Evolutionary conservation across 2,797 vertebrate species (phyloP).

Genomic region (Pangasius djambal): DNA sequence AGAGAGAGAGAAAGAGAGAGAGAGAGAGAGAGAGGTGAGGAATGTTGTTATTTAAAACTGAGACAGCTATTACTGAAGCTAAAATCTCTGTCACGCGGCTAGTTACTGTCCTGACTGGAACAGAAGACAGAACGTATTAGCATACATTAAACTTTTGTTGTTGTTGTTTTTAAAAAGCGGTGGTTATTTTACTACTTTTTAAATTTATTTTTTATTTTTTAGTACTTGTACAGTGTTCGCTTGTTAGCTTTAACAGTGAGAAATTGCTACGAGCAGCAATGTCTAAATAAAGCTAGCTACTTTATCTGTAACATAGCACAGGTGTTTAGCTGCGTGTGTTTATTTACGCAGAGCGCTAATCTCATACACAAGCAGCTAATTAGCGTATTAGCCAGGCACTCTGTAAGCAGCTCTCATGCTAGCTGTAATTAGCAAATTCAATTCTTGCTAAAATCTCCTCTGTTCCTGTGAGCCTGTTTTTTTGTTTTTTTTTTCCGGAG

Average conservation of each 20-base stretch:
- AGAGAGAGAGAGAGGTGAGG: conserved; percentile 45
- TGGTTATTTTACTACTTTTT: background rate
- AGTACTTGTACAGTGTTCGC: background rate
- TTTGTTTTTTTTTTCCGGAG: background rate
- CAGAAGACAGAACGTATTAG: background rate
- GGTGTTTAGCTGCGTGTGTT: background rate
- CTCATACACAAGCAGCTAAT: background rate
- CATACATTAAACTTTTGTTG: background rate
- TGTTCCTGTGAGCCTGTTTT: background rate
- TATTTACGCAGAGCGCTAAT: background rate
- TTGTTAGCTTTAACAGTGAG: background rate
- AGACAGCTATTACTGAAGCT: conserved; percentile 26
- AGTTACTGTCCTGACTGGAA: background rate
- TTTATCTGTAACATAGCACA: background rate
- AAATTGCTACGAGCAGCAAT: background rate
- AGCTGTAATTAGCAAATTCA: background rate
- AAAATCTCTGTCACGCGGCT: background rate
- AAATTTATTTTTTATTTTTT: background rate
- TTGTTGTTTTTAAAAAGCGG: background rate
- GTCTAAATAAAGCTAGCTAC: background rate
- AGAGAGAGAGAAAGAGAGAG: background rate
- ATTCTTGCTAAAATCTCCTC: background rate
- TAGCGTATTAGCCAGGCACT: background rate
- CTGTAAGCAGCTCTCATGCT: background rate
- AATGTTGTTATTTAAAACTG: conserved; percentile 35